Evolutionary conservation across 2,797 vertebrate species (phyloP).

Genomic region (Sparus aurata): DNA sequence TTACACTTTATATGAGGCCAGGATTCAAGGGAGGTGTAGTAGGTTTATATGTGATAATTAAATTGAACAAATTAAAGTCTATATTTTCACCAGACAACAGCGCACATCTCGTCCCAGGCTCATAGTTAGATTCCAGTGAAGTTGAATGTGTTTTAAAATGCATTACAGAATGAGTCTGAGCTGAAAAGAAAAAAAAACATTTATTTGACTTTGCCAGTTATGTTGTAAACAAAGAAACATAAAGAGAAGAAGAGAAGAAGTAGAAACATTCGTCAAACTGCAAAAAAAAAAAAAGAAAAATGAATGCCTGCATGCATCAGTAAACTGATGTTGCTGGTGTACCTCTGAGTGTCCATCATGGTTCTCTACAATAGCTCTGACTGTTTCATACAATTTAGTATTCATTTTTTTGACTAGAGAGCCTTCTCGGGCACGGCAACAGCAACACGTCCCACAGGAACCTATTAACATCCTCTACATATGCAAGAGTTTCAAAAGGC

Average conservation of each 20-base stretch:
- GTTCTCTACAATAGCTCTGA: constrained; percentile 46
- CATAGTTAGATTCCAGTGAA: constrained; percentile 14
- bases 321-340: constrained; percentile 29
- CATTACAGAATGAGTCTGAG: background rate
- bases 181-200: constrained; percentile 10
- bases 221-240: background rate
- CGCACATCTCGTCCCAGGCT: background rate
- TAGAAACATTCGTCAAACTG: background rate
- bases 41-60: constrained; percentile 70
- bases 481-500: constrained; percentile 78
- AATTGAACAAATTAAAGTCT: constrained; percentile 60
- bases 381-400: constrained; percentile 65
- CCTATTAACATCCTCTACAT: constrained; percentile 81
- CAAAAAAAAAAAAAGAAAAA: too few relatives aligned
- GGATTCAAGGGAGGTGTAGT: constrained; percentile 66
- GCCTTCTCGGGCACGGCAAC: constrained; percentile 45
- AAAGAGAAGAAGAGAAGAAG: background rate
- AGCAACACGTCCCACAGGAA: constrained; percentile 78
- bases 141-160: constrained; percentile 2
- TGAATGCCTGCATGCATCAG: background rate
- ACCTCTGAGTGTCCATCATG: constrained; percentile 26
- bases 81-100: constrained; percentile 48
- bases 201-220: background rate
- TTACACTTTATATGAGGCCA: constrained; percentile 74
- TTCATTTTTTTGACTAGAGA: constrained; percentile 56